A percentile compares a stretch with the other conserved stretches of the same genome.
Conservation (phyloP, 2,888 invertebrate genomes). For the Ferdinandea cuprea region DNA sequence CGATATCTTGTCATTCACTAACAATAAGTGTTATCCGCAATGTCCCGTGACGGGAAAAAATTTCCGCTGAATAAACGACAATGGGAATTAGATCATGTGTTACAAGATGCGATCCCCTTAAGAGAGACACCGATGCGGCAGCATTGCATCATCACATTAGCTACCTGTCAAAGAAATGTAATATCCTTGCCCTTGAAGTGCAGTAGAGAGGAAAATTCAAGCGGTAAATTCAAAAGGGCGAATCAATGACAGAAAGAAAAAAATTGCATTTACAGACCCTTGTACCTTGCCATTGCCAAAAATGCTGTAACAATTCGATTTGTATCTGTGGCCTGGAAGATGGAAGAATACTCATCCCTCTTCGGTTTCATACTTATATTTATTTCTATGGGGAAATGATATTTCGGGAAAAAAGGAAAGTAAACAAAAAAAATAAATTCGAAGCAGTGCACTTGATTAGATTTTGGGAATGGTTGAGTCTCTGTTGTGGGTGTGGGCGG, state of each 20-base stretch:
- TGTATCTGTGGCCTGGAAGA: conserved; percentile 35
- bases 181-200: conserved; percentile 59
- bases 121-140: conserved; percentile 13
- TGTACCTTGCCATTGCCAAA: conserved; percentile 32
- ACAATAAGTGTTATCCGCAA: conserved; percentile 49
- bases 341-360: background rate
- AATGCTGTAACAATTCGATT: conserved; percentile 56
- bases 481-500: background rate
- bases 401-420: background rate
- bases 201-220: conserved; percentile 66
- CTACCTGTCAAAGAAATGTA: conserved; percentile 57
- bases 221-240: conserved; percentile 9
- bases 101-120: conserved; percentile 40
- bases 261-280: conserved; percentile 49
- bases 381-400: conserved; percentile 25
- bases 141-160: conserved; percentile 49
- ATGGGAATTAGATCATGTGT: conserved; percentile 67
- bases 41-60: conserved; percentile 52
- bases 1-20: background rate
- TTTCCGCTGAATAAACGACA: conserved; percentile 62
- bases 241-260: background rate
- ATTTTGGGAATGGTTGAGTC: conserved; percentile 39
- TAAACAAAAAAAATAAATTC: conserved; percentile 20
- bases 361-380: too few species aligned
- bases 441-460: conserved; percentile 63